phyloP scores from a whole-genome alignment of 2,888 invertebrate species.

The Heteromyza rotundicornis region DNA sequence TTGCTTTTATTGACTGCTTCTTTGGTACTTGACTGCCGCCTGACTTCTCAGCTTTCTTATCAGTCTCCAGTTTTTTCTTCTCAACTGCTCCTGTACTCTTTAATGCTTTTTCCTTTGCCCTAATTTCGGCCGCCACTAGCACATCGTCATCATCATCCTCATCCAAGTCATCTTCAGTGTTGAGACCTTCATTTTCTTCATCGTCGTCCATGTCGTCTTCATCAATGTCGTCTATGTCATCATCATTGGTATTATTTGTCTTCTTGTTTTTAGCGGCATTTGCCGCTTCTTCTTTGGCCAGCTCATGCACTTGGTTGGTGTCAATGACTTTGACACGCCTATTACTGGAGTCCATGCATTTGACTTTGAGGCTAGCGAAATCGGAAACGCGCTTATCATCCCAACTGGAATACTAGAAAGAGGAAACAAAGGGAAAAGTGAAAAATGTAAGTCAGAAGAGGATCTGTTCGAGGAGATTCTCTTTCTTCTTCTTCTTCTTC shows the following conservation, averaged over 20 bases:
- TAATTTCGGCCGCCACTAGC: not conserved
- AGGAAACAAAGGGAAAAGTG: not conserved
- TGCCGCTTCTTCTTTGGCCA: conserved; percentile 40
- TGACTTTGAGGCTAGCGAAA: conserved; percentile 56
- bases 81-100: not conserved
- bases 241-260: conserved; percentile 17
- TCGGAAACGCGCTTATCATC: conserved; percentile 59
- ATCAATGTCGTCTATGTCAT: conserved; percentile 13
- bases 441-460: not conserved
- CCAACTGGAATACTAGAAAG: conserved; percentile 60
- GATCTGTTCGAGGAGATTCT: too few relatives aligned
- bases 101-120: not conserved
- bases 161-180: not conserved
- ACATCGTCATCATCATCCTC: not conserved
- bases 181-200: conserved; percentile 32
- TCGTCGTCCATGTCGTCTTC: conserved; percentile 24
- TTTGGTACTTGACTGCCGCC: not conserved
- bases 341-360: conserved; percentile 51
- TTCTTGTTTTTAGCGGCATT: conserved; percentile 27
- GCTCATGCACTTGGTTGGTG: conserved; percentile 40
- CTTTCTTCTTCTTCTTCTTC: not conserved
- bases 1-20: not conserved
- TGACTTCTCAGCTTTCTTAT: not conserved
- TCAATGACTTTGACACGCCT: conserved; percentile 54
- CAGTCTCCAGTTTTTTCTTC: not conserved